Conservation (phyloP, 2,888 invertebrate species). For the Coleophora deauratella region DNA sequence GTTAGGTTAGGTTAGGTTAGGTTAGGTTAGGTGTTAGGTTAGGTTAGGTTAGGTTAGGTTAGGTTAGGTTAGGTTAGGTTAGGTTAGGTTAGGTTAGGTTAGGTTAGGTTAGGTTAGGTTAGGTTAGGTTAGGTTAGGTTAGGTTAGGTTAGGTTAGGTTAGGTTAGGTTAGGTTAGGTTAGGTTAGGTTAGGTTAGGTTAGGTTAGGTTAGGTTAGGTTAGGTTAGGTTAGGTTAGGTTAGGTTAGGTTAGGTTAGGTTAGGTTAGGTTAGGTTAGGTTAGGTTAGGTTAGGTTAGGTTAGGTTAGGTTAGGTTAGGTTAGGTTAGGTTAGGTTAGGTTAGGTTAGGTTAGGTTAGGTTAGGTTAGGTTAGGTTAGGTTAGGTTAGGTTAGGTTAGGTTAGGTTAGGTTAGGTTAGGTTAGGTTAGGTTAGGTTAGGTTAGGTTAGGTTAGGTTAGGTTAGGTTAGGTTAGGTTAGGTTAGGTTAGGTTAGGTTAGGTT, state of each 20-base stretch:
- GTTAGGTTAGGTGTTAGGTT: slow-evolving; percentile 13
- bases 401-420: slow-evolving; percentile 11
- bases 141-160: slow-evolving; percentile 13
- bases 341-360: slow-evolving; percentile 10
- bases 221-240: slow-evolving; percentile 13
- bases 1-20: slow-evolving; percentile 15
- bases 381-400: slow-evolving; percentile 10
- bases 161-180: slow-evolving; percentile 12
- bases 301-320: slow-evolving; percentile 10
- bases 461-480: slow-evolving; percentile 14
- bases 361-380: slow-evolving; percentile 10
- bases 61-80: slow-evolving; percentile 20
- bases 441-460: slow-evolving; percentile 14
- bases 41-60: slow-evolving; percentile 13
- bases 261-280: slow-evolving; percentile 13
- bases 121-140: slow-evolving; percentile 13
- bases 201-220: slow-evolving; percentile 13
- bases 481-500: slow-evolving; percentile 14
- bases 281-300: slow-evolving; percentile 11
- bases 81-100: slow-evolving; percentile 22
- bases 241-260: slow-evolving; percentile 13
- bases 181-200: slow-evolving; percentile 12
- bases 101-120: slow-evolving; percentile 11
- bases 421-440: slow-evolving; percentile 13
- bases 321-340: slow-evolving; percentile 10